These are phyloP conservation scores for Tetramorium alpestre DNA, from an alignment of 1,140 invertebrate species.

Conservation along the genomic window DNA sequence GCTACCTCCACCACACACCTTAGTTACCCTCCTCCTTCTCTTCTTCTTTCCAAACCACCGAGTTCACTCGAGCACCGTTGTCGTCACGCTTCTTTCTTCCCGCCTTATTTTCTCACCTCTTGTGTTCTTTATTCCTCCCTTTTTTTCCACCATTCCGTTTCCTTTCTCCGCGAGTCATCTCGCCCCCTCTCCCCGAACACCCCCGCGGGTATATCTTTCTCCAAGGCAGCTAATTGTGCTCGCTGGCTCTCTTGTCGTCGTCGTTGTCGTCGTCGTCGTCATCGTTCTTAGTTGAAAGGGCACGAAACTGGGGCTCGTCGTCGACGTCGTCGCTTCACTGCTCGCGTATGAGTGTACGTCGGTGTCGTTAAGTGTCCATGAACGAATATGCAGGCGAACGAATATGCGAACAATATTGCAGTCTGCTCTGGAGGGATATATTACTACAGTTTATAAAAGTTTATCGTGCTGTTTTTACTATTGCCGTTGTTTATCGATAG, in stretches of 20 bases:
- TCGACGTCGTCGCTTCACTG: not conserved
- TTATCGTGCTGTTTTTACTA: not conserved
- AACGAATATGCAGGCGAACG: conserved; percentile 18
- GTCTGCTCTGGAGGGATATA: not conserved
- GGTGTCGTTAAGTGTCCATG: conserved; percentile 28
- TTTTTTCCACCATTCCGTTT: conserved; percentile 17
- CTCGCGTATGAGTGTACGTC: not conserved
- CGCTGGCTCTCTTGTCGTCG: conserved; percentile 71
- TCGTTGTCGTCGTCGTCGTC: conserved; percentile 65
- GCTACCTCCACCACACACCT: conserved; percentile 27
- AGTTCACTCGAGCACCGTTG: conserved; percentile 36
- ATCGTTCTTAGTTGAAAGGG: conserved; percentile 65
- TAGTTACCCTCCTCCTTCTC: not conserved
- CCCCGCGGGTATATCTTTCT: conserved; percentile 51
- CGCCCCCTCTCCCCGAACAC: conserved; percentile 28
- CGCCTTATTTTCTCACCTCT: conserved; percentile 45
- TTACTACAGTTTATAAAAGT: not conserved
- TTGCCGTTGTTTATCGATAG: not conserved
- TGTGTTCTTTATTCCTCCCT: conserved; percentile 46
- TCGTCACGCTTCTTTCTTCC: conserved; percentile 2
- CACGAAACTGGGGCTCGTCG: conserved; percentile 69
- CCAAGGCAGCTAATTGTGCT: conserved; percentile 72
- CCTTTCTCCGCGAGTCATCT: conserved; percentile 27
- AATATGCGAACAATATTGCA: conserved; percentile 12
- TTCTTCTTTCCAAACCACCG: conserved; percentile 31